Conservation (phyloP, 1,140 invertebrate genomes). For the Brachionus angularis region DNA sequence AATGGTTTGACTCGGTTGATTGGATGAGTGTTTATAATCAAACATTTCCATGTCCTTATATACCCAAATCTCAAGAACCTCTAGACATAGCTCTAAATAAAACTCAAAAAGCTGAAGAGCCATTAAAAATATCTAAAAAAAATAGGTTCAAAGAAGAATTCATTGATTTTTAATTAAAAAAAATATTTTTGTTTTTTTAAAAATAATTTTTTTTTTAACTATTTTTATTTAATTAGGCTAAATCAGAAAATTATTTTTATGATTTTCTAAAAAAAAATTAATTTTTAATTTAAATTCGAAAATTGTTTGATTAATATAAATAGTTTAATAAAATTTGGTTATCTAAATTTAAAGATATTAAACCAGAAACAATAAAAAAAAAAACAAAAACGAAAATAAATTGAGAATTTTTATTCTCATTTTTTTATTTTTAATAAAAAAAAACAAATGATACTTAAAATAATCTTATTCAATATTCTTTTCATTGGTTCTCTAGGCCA, state of each 20-base stretch:
- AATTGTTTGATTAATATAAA: no score
- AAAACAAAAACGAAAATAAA: background rate
- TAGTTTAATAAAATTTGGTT: no score
- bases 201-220: no score
- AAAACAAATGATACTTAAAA: background rate
- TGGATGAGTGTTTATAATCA: conserved; percentile 25
- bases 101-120: background rate
- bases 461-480: background rate
- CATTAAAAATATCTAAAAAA: background rate
- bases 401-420: background rate
- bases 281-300: no score
- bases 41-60: background rate
- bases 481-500: background rate
- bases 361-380: background rate
- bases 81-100: background rate
- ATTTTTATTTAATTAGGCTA: no score
- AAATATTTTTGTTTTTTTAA: no score
- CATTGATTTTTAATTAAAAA: conserved; percentile 10
- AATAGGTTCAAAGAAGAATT: conserved; percentile 16
- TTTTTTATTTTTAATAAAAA: background rate
- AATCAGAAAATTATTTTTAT: no score
- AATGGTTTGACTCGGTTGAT: conserved; percentile 12
- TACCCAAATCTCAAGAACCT: conserved; percentile 1
- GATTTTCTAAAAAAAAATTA: no score
- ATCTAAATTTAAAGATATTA: background rate